Percentiles rank a stretch among this genome's conserved stretches.
Evolutionary conservation across 2,888 invertebrate genomes (phyloP).

Genomic region (Alviniconcha strummeri): DNA sequence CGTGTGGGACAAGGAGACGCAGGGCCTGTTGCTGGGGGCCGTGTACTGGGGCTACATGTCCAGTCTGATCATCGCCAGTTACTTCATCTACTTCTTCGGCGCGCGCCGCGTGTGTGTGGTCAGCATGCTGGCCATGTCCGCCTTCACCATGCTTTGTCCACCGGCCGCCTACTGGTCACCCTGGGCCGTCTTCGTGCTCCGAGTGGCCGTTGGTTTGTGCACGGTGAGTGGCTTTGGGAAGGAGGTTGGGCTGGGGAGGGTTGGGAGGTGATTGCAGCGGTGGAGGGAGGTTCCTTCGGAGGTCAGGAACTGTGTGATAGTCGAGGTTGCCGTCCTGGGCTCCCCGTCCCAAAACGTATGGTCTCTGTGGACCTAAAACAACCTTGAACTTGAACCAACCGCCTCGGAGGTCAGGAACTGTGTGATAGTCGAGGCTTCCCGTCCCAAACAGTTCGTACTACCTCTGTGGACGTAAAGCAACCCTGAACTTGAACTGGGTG

Average conservation of each 20-base stretch:
- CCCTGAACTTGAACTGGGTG: no score
- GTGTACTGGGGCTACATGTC: slow-evolving; percentile 77
- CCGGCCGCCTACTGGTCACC: slow-evolving; percentile 49
- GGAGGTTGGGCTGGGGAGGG: background rate
- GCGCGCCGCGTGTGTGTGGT: slow-evolving; percentile 64
- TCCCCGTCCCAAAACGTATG: no score
- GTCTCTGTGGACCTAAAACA: no score
- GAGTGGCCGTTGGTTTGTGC: slow-evolving; percentile 54
- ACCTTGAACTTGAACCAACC: no score
- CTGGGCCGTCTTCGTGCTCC: slow-evolving; percentile 52
- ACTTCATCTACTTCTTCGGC: slow-evolving; percentile 47
- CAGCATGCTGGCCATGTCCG: slow-evolving; percentile 55
- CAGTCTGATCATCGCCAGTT: slow-evolving; percentile 68
- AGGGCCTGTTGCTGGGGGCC: slow-evolving; percentile 76
- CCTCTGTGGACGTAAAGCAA: no score
- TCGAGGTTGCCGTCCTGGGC: no score
- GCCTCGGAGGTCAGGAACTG: no score
- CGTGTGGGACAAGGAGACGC: slow-evolving; percentile 76
- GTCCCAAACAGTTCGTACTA: no score
- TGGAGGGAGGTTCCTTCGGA: background rate
- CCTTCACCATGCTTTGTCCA: slow-evolving; percentile 52
- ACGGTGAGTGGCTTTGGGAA: slow-evolving; percentile 46
- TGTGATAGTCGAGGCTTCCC: no score
- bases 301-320: no score
- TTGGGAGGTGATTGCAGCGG: background rate